phyloP scores from a whole-genome alignment of 2,888 invertebrate species.

The Lathronympha strigana region DNA sequence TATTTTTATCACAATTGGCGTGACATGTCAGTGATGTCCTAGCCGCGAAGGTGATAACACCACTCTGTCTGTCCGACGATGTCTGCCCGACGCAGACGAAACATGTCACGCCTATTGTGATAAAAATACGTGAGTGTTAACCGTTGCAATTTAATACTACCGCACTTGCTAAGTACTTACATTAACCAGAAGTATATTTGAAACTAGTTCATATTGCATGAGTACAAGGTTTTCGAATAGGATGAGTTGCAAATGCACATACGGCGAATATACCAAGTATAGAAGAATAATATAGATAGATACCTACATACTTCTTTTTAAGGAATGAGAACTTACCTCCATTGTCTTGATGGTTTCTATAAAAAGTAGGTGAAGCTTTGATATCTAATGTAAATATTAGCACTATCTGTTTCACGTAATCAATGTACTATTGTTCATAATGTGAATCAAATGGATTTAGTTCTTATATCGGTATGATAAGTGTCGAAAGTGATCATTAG shows the following conservation, averaged over 20 bases:
- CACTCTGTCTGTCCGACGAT: too few relatives aligned
- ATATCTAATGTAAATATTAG: conserved; percentile 27
- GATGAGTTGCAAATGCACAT: background rate
- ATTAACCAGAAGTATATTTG: background rate
- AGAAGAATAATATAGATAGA: conserved; percentile 25
- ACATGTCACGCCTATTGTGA: too few relatives aligned
- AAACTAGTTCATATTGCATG: background rate
- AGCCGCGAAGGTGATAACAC: too few relatives aligned
- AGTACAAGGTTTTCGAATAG: background rate
- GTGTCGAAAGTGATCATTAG: conserved; percentile 23
- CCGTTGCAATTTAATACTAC: too few relatives aligned
- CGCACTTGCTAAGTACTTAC: conserved; percentile 4
- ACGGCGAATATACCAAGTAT: background rate
- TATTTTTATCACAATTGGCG: too few relatives aligned
- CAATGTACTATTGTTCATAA: conserved; percentile 28
- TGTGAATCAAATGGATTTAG: conserved; percentile 12
- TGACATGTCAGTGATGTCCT: too few relatives aligned
- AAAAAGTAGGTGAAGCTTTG: conserved; percentile 31
- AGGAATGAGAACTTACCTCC: conserved; percentile 25
- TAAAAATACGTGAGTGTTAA: too few relatives aligned
- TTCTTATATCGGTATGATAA: conserved; percentile 9
- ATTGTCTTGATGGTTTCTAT: conserved; percentile 29
- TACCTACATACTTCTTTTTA: conserved; percentile 5
- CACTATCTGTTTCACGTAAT: conserved; percentile 32
- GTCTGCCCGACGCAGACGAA: too few relatives aligned